Conservation (phyloP, 1,140 invertebrate genomes). For the Phthorimaea operculella region DNA sequence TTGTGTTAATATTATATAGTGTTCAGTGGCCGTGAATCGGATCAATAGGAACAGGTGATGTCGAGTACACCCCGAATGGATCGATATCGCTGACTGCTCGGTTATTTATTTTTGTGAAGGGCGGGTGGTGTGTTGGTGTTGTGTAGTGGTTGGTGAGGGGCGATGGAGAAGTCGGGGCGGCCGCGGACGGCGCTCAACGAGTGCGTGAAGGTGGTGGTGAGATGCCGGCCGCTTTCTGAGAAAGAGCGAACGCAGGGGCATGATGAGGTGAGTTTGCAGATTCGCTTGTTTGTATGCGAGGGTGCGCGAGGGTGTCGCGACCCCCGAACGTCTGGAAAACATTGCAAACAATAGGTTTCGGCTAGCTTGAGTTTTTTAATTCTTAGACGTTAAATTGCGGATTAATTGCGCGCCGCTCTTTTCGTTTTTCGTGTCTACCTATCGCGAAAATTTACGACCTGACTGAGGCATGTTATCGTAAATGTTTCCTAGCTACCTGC, state of each 20-base stretch:
- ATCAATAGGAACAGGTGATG: constrained; percentile 48
- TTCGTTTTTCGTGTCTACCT: too few relatives aligned
- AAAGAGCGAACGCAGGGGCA: constrained; percentile 82
- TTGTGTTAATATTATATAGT: constrained; percentile 6
- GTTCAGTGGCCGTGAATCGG: not conserved
- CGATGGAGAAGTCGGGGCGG: constrained; percentile 61
- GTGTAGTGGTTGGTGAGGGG: constrained; percentile 28
- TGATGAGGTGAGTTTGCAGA: constrained; percentile 67
- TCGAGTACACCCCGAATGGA: constrained; percentile 57
- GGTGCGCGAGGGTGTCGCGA: constrained; percentile 46
- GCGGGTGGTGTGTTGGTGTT: too few relatives aligned
- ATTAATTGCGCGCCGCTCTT: too few relatives aligned
- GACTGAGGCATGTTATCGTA: too few relatives aligned
- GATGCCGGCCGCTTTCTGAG: constrained; percentile 90
- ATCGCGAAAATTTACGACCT: too few relatives aligned
- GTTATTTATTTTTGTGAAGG: constrained; percentile 32
- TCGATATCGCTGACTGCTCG: constrained; percentile 60
- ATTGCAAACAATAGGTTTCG: not conserved
- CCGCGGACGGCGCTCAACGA: constrained; percentile 72
- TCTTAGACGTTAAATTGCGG: too few relatives aligned
- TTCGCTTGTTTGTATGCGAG: constrained; percentile 34
- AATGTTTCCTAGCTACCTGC: too few relatives aligned
- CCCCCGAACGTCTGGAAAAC: constrained; percentile 11
- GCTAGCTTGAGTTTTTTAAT: too few relatives aligned
- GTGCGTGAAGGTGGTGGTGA: constrained; percentile 88